Evolutionary conservation across 2,113 vertebrate genomes (phyloP).

Genomic region (Martes martes): DNA sequence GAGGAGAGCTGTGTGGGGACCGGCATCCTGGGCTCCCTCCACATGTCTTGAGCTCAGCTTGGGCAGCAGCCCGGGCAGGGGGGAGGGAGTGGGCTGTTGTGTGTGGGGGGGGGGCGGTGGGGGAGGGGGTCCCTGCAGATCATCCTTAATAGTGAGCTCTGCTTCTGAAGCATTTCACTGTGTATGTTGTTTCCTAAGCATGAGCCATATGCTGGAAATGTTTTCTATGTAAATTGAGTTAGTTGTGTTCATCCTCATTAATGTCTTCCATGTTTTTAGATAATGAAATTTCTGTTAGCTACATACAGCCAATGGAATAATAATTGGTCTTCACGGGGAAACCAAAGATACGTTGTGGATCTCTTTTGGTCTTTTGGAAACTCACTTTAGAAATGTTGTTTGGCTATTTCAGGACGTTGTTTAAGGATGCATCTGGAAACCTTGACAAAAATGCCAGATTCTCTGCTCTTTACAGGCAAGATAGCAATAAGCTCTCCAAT

Average conservation of each 20-base stretch:
- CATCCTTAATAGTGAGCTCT: neutral
- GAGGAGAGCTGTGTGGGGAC: neutral
- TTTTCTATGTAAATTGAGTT: slow-evolving; percentile 56
- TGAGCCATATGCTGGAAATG: neutral
- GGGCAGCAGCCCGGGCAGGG: too few relatives aligned
- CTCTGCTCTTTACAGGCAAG: slow-evolving; percentile 95
- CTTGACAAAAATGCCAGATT: slow-evolving; percentile 95
- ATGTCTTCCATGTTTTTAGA: neutral
- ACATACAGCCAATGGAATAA: neutral
- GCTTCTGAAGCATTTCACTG: neutral
- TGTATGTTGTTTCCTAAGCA: neutral
- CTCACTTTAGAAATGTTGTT: slow-evolving; percentile 51
- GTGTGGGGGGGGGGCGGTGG: rapidly evolving
- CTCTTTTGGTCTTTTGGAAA: slow-evolving; percentile 43
- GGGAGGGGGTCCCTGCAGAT: neutral
- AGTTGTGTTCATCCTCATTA: slow-evolving; percentile 25
- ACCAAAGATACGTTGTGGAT: neutral
- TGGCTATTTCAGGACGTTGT: slow-evolving; percentile 87
- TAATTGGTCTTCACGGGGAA: slow-evolving; percentile 44
- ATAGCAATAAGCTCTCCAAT: slow-evolving; percentile 97
- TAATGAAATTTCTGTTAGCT: slow-evolving; percentile 51
- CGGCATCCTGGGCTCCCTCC: neutral
- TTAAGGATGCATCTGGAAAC: slow-evolving; percentile 94
- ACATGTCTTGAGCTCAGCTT: neutral
- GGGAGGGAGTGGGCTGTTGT: neutral